Conservation (phyloP, 2,888 invertebrate species). For the Ochropleura plecta region DNA sequence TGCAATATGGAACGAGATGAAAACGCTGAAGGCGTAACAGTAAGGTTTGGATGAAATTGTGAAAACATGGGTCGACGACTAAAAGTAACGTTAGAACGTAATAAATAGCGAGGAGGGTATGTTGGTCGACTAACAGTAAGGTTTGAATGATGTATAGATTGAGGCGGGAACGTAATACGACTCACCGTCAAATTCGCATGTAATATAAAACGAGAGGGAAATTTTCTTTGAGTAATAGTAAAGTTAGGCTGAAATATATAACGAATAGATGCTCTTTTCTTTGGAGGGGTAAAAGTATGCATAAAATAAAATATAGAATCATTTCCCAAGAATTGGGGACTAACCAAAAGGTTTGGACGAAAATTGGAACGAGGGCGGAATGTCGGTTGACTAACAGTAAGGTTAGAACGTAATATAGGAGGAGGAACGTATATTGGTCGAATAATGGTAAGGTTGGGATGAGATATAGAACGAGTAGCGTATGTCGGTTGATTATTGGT, state of each 20-base stretch:
- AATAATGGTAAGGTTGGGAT: too few species aligned
- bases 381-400: neutral
- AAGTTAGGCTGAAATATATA: neutral
- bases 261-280: too few species aligned
- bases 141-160: neutral
- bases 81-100: neutral
- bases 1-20: neutral
- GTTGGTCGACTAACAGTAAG: neutral
- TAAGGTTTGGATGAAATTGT: neutral
- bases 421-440: neutral
- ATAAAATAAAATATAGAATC: too few species aligned
- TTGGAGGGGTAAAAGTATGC: too few species aligned
- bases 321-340: too few species aligned
- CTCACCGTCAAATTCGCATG: neutral
- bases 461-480: too few species aligned
- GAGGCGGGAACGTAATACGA: neutral
- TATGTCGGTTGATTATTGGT: too few species aligned
- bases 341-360: too few species aligned
- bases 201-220: neutral
- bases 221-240: neutral
- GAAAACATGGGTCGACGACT: neutral
- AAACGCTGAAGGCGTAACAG: neutral
- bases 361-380: neutral
- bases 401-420: neutral
- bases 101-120: too few species aligned